A percentile compares a stretch with the other conserved stretches of the same genome.
These are phyloP conservation scores for Apteryx mantelli DNA, from an alignment of 2,113 vertebrate species.

Conservation along the genomic window DNA sequence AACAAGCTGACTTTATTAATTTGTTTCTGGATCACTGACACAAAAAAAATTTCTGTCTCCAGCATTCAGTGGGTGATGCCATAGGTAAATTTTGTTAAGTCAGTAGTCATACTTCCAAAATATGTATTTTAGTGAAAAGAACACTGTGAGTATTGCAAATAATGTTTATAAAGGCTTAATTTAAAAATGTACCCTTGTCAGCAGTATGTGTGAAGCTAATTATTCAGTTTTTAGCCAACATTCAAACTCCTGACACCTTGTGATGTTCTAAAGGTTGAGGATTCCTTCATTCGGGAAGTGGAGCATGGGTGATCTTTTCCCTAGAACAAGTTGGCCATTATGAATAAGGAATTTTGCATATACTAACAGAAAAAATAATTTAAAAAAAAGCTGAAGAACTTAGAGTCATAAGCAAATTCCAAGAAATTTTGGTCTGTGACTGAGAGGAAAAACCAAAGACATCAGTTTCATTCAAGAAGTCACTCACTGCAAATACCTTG, in stretches of 20 bases:
- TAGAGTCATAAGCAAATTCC: neutral
- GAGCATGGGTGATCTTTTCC: neutral
- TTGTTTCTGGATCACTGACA: neutral
- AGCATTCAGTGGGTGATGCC: neutral
- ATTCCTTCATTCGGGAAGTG: neutral
- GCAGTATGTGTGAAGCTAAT: too few species aligned
- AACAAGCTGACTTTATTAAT: neutral
- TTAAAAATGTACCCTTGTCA: neutral
- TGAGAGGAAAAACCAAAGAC: neutral
- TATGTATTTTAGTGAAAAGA: neutral
- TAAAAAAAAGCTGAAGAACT: neutral
- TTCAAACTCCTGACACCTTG: neutral
- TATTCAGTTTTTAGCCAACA: neutral
- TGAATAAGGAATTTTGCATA: neutral
- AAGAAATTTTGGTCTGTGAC: neutral
- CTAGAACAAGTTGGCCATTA: too few species aligned
- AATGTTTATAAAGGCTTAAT: neutral
- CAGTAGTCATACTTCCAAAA: neutral
- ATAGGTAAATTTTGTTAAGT: neutral
- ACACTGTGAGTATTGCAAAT: neutral
- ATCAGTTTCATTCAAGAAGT: neutral
- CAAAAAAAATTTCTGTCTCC: neutral
- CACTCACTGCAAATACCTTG: neutral
- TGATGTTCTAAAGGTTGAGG: neutral
- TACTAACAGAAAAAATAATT: neutral